Percentiles rank a stretch among this genome's conserved stretches.
Evolutionary conservation across 2,113 vertebrate genomes (phyloP).

Genomic region (Sterrhoptilus dennistouni): DNA sequence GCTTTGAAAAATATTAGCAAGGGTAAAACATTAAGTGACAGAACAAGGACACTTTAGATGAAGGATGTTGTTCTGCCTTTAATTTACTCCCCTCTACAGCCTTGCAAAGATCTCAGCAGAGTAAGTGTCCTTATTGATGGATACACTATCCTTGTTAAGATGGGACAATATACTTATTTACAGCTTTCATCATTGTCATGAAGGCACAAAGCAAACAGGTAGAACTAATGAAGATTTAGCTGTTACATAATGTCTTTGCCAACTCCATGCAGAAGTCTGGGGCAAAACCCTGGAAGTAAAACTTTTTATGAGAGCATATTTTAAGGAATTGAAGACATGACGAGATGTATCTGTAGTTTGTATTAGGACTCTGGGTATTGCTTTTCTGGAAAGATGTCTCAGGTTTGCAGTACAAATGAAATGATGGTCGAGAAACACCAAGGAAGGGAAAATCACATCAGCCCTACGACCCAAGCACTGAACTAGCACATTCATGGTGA

Average conservation of each 20-base stretch:
- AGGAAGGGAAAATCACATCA: neutral
- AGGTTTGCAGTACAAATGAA: neutral
- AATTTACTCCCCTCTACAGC: slow-evolving; percentile 53
- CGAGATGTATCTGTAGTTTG: neutral
- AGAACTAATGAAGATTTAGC: slow-evolving; percentile 59
- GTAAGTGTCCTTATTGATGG: slow-evolving; percentile 57
- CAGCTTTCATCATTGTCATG: slow-evolving; percentile 48
- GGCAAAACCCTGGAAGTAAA: slow-evolving; percentile 3
- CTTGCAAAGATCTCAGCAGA: slow-evolving; percentile 57
- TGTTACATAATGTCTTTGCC: slow-evolving; percentile 21
- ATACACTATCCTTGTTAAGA: slow-evolving; percentile 55
- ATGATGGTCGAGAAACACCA: neutral
- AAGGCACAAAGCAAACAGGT: slow-evolving; percentile 54
- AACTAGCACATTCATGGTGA: fast-evolving
- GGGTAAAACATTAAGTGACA: slow-evolving; percentile 64
- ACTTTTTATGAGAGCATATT: neutral
- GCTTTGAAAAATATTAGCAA: slow-evolving; percentile 64
- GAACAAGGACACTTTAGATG: slow-evolving; percentile 56
- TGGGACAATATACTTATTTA: slow-evolving; percentile 56
- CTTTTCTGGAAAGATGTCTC: neutral
- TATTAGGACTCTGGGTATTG: neutral
- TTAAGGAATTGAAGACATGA: neutral
- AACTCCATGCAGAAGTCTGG: neutral
- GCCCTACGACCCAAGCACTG: fast-evolving
- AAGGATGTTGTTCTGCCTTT: slow-evolving; percentile 55